phyloP scores from a whole-genome alignment of 2,797 vertebrate genomes.

The Tauraco hartlaubi region DNA sequence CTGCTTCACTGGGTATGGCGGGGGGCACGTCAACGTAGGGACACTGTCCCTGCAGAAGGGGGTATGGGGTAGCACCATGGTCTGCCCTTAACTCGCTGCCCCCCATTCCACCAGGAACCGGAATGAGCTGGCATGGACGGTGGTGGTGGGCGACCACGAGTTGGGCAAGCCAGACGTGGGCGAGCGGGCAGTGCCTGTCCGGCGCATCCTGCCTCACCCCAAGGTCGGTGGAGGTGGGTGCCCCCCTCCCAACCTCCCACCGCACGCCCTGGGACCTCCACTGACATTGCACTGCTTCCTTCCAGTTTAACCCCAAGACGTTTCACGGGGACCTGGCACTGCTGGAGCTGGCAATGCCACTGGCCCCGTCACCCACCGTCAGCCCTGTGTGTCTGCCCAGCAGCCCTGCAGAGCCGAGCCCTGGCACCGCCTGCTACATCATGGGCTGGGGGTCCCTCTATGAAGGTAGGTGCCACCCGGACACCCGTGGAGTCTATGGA shows the following conservation, averaged over 20 bases:
- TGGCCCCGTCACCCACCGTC: conserved; percentile 75
- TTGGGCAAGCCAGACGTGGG: conserved; percentile 84
- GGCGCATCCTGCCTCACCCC: conserved; percentile 91
- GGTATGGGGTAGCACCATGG: not conserved
- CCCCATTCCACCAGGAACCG: conserved; percentile 78
- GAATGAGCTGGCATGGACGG: conserved; percentile 92
- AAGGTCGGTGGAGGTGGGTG: conserved; percentile 81
- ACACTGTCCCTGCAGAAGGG: not conserved
- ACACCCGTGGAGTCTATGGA: fast-evolving
- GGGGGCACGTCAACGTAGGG: fast-evolving
- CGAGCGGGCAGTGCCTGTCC: conserved; percentile 86
- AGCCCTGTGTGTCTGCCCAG: conserved; percentile 92
- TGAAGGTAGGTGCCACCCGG: conserved; percentile 82
- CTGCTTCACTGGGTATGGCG: conserved; percentile 89
- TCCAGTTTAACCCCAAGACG: conserved; percentile 92
- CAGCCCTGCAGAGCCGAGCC: conserved; percentile 80
- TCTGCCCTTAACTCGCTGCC: not conserved
- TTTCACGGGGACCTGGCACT: conserved; percentile 93
- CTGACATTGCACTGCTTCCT: not conserved
- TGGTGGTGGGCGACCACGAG: conserved; percentile 89
- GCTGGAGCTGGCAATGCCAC: conserved; percentile 88
- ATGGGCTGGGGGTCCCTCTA: conserved; percentile 95
- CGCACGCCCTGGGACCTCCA: fast-evolving
- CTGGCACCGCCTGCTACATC: conserved; percentile 89
- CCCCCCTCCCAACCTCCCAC: too few relatives aligned